phyloP scores from a whole-genome alignment of 2,797 vertebrate genomes.

The Microctenopoma stevenorrisi region DNA sequence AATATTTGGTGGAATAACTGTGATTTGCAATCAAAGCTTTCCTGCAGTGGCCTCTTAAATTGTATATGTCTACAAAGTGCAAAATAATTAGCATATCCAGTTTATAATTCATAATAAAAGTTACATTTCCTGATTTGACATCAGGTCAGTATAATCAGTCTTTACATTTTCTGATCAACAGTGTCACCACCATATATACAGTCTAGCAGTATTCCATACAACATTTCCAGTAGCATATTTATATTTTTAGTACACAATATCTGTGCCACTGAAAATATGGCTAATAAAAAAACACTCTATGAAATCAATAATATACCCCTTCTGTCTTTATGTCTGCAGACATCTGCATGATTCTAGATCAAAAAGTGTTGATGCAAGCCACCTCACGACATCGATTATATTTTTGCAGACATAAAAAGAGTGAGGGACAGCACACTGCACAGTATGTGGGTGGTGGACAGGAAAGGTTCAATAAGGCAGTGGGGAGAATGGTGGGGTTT shows the following conservation, averaged over 20 bases:
- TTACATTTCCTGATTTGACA: too few species aligned
- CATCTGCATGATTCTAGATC: constrained; percentile 22
- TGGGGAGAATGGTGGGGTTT: constrained; percentile 41
- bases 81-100: too few species aligned
- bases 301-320: constrained; percentile 31
- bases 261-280: background rate
- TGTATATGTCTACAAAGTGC: too few species aligned
- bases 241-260: background rate
- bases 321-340: constrained; percentile 12
- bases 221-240: background rate
- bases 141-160: too few species aligned
- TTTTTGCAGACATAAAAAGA: constrained; percentile 58
- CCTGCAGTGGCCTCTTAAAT: too few species aligned
- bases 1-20: too few species aligned
- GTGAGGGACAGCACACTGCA: constrained; percentile 56
- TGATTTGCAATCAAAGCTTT: too few species aligned
- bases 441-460: constrained; percentile 65
- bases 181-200: too few species aligned
- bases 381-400: constrained; percentile 50
- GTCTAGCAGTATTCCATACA: background rate
- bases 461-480: constrained; percentile 45
- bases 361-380: constrained; percentile 65
- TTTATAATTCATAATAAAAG: too few species aligned
- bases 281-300: constrained; percentile 5
- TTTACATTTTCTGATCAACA: too few species aligned